Conservation (phyloP, 2,797 vertebrate species). For the Hephaestus fuliginosus region DNA sequence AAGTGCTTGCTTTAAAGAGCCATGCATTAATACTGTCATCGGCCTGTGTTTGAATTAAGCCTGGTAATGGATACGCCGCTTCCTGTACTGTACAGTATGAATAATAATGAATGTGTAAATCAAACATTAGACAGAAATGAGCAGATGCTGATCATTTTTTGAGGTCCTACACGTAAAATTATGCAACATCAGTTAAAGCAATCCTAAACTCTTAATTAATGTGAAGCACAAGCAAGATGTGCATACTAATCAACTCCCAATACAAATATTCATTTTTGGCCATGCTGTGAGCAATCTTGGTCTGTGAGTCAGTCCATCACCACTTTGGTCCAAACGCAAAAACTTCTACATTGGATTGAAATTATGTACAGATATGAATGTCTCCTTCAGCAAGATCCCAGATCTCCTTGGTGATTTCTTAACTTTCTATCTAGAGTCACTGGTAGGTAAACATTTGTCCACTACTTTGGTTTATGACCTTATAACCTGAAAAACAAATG, state of each 20-base stretch:
- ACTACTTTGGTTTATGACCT: too few species aligned
- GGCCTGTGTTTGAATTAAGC: conserved; percentile 25
- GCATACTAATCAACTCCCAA: neutral
- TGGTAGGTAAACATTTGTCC: neutral
- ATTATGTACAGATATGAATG: neutral
- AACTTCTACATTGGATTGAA: neutral
- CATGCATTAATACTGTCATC: conserved; percentile 31
- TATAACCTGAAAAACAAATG: too few species aligned
- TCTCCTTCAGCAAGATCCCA: neutral
- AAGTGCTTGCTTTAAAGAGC: conserved; percentile 31
- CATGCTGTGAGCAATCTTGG: neutral
- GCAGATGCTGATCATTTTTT: conserved; percentile 3
- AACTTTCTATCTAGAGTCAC: neutral
- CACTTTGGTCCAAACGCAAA: neutral
- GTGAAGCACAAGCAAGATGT: neutral
- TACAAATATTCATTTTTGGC: neutral
- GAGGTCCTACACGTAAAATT: neutral
- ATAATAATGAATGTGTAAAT: conserved; percentile 49
- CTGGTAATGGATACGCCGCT: conserved; percentile 24
- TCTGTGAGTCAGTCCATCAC: neutral
- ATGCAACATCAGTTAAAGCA: neutral
- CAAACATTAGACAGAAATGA: neutral
- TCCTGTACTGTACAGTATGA: neutral
- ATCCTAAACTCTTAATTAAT: neutral
- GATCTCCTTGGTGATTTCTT: neutral